Evolutionary conservation across 2,113 vertebrate genomes (phyloP).

Genomic region (Rhynchomys soricoides): DNA sequence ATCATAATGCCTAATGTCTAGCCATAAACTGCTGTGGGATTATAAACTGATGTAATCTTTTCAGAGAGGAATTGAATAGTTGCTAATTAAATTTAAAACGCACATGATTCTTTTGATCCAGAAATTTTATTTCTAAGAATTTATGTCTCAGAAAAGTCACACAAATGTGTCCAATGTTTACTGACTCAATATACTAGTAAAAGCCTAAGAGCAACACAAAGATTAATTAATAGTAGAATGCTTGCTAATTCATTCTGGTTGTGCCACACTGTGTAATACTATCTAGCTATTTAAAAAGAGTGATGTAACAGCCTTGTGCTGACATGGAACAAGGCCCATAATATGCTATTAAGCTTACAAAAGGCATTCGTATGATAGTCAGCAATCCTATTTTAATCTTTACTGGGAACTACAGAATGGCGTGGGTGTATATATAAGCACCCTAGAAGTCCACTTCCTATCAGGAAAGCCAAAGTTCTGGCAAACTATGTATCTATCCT

Average conservation of each 20-base stretch:
- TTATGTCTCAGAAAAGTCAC: constrained; percentile 30
- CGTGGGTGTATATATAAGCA: not conserved
- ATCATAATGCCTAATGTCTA: constrained; percentile 58
- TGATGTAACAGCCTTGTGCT: not conserved
- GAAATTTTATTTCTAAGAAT: constrained; percentile 49
- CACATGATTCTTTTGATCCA: constrained; percentile 50
- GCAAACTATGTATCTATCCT: not conserved
- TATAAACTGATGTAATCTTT: constrained; percentile 54
- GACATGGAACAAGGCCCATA: not conserved
- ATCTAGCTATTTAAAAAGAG: constrained; percentile 4
- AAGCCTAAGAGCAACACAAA: constrained; percentile 2
- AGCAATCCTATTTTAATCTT: constrained; percentile 10
- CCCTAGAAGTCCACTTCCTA: not conserved
- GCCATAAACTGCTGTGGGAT: constrained; percentile 57
- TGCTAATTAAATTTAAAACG: constrained; percentile 70
- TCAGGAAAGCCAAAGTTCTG: not conserved
- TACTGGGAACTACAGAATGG: constrained; percentile 16
- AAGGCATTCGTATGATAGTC: not conserved
- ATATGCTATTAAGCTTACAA: not conserved
- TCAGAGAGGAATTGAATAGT: constrained; percentile 58
- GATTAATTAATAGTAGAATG: constrained; percentile 36
- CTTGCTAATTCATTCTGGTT: not conserved
- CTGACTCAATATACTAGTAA: not conserved
- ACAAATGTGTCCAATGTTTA: constrained; percentile 35
- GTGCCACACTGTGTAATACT: not conserved